Evolutionary conservation across 2,797 vertebrate genomes (phyloP).

Genomic region (Eurystomus glaucurus): DNA sequence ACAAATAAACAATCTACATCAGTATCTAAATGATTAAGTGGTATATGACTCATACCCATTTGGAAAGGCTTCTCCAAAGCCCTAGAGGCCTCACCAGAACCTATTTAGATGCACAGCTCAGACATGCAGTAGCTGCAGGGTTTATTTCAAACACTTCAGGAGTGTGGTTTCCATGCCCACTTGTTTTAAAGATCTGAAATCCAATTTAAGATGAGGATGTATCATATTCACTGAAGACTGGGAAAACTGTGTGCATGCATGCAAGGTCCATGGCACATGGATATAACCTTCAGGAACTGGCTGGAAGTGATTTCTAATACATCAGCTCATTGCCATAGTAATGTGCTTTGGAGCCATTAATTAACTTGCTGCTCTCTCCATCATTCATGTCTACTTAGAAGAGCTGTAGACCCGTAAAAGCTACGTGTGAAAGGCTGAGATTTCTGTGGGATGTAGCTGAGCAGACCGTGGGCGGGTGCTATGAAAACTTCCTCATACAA

Average conservation of each 20-base stretch:
- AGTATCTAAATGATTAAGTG: constrained; percentile 25
- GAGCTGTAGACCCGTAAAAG: neutral
- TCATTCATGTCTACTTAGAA: neutral
- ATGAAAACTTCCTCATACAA: constrained; percentile 54
- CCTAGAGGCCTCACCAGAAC: neutral
- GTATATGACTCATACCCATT: constrained; percentile 15
- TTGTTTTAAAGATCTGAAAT: constrained; percentile 19
- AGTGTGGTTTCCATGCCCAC: neutral
- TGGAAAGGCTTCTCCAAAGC: constrained; percentile 35
- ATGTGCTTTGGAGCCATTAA: constrained; percentile 52
- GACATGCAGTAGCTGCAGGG: neutral
- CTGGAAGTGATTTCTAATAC: constrained; percentile 15
- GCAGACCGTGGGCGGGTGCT: constrained; percentile 49
- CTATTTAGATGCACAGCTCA: neutral
- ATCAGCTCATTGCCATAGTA: neutral
- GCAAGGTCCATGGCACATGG: neutral
- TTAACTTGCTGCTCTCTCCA: neutral
- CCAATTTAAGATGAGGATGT: neutral
- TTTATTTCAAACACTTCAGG: constrained; percentile 38
- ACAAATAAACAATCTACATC: neutral
- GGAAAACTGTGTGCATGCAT: neutral
- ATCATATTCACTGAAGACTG: neutral
- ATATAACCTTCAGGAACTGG: neutral
- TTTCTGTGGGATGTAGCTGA: constrained; percentile 14
- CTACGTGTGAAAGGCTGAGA: neutral